These are phyloP conservation scores for Pachyuromys duprasi DNA, from an alignment of 2,797 vertebrate species.

Conservation along the genomic window DNA sequence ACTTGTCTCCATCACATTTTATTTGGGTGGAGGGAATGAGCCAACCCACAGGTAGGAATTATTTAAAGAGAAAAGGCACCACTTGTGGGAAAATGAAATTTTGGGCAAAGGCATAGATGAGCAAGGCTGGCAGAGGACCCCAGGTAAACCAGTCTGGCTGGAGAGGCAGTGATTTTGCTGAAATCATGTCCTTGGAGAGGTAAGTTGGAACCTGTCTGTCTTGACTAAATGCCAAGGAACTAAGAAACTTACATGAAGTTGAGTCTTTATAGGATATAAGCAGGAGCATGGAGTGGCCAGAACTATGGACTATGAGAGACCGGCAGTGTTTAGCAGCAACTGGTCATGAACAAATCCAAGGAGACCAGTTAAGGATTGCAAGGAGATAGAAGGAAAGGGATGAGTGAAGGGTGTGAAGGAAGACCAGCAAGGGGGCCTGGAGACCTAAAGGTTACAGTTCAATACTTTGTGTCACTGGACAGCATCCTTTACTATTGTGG, in stretches of 20 bases:
- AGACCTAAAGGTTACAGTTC: neutral
- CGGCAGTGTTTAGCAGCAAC: neutral
- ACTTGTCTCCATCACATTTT: neutral
- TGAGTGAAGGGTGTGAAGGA: neutral
- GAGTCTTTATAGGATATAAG: neutral
- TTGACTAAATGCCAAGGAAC: conserved; percentile 54
- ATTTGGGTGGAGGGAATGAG: neutral
- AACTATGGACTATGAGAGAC: neutral
- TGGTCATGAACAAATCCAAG: neutral
- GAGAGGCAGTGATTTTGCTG: conserved; percentile 64
- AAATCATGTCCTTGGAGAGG: conserved; percentile 50
- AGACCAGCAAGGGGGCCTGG: neutral
- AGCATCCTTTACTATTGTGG: neutral
- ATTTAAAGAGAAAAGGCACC: neutral
- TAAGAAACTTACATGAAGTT: neutral
- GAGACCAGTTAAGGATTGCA: neutral
- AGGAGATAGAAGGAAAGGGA: neutral
- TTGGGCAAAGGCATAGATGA: conserved; percentile 50
- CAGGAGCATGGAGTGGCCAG: neutral
- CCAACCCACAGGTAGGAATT: neutral
- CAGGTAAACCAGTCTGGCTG: conserved; percentile 57
- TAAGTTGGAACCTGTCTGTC: conserved; percentile 62
- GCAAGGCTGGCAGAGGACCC: conserved; percentile 57
- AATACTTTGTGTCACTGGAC: neutral
- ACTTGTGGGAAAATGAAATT: conserved; percentile 24